A percentile compares a stretch with the other conserved stretches of the same genome.
Evolutionary conservation across 2,113 vertebrate genomes (phyloP).

Genomic region (Tupaia chinensis): DNA sequence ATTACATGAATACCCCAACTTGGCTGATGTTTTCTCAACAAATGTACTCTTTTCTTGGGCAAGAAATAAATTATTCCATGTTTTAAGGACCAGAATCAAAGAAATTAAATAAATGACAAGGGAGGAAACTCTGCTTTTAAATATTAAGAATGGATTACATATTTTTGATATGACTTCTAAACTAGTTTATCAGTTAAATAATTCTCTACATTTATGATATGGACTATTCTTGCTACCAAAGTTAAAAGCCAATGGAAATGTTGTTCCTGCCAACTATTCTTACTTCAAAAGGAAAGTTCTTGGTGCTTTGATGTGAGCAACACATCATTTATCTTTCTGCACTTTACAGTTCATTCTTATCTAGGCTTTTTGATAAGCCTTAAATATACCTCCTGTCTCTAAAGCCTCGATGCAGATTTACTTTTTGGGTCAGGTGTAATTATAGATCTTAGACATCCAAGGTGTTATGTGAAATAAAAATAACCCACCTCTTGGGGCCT

Average conservation of each 20-base stretch:
- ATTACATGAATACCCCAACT: not conserved
- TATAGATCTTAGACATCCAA: not conserved
- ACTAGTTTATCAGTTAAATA: conserved; percentile 61
- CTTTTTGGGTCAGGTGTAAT: not conserved
- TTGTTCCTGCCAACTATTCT: conserved; percentile 52
- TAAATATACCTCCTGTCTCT: not conserved
- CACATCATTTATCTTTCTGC: conserved; percentile 55
- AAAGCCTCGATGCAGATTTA: not conserved
- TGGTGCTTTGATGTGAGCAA: conserved; percentile 59
- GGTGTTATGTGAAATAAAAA: conserved; percentile 13
- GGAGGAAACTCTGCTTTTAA: conserved; percentile 49
- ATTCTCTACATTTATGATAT: conserved; percentile 3
- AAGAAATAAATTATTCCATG: not conserved
- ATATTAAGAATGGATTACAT: not conserved
- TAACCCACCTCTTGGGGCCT: not conserved
- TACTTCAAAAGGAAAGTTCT: conserved; percentile 60
- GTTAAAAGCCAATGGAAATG: conserved; percentile 60
- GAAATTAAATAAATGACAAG: conserved; percentile 33
- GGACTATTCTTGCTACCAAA: conserved; percentile 23
- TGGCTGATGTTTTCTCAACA: not conserved
- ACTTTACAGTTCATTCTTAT: not conserved
- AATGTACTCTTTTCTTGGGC: not conserved
- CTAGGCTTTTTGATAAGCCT: conserved; percentile 18
- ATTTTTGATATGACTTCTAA: conserved; percentile 43
- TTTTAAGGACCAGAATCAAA: conserved; percentile 46